phyloP scores from a whole-genome alignment of 1,140 invertebrate genomes.

The Ganaspis sp. region DNA sequence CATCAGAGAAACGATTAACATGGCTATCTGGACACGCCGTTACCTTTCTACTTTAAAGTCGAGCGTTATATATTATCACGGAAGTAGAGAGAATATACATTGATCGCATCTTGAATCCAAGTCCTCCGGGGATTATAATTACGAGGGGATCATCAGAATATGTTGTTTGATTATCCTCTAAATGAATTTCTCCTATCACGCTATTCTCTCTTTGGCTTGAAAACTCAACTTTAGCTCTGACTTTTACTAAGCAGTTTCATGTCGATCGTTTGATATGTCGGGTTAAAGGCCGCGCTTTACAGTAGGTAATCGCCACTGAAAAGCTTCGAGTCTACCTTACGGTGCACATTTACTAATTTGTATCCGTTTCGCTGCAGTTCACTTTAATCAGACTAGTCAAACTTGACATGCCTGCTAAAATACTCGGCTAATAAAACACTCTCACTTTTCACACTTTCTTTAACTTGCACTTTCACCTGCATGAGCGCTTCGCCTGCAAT shows the following conservation, averaged over 20 bases:
- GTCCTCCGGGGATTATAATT: neutral
- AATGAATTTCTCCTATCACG: conserved; percentile 24
- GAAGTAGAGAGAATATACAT: neutral
- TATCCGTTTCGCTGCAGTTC: conserved; percentile 7
- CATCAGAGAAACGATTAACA: conserved; percentile 10
- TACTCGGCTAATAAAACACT: conserved; percentile 29
- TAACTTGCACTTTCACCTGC: conserved; percentile 11
- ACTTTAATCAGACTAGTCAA: conserved; percentile 26
- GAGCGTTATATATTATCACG: conserved; percentile 26
- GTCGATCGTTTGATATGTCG: conserved; percentile 26
- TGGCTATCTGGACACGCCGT: conserved; percentile 18
- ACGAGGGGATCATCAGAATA: neutral
- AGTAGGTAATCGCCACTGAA: conserved; percentile 27
- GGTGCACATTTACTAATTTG: conserved; percentile 27
- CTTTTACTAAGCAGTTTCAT: conserved; percentile 17
- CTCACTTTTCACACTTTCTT: conserved; percentile 28
- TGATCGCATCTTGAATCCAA: neutral
- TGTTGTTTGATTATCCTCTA: conserved; percentile 1
- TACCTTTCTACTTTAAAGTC: conserved; percentile 7
- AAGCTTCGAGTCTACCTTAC: conserved; percentile 8
- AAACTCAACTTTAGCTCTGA: conserved; percentile 11
- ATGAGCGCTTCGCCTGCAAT: neutral
- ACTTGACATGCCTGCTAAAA: conserved; percentile 24
- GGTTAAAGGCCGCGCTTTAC: conserved; percentile 18
- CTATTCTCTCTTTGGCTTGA: neutral